Evolutionary conservation across 37 sponge, comb jelly and placozoan genomes (phyloP).

Genomic region (Halichondria panicea): DNA sequence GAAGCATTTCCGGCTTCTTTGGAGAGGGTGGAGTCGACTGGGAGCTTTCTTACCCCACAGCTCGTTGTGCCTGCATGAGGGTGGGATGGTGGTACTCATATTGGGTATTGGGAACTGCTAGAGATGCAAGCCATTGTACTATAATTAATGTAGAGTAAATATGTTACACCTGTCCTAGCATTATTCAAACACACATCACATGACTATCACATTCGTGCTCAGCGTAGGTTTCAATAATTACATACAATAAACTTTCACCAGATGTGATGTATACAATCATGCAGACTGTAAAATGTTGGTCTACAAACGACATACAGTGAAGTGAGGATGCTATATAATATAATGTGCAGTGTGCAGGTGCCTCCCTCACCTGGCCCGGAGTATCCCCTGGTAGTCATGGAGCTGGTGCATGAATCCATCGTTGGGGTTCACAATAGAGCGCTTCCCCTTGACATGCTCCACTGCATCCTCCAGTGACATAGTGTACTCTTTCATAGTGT

Average conservation of each 20-base stretch:
- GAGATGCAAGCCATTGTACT: too few relatives aligned
- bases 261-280: neutral
- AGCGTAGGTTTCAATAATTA: neutral
- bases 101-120: too few relatives aligned
- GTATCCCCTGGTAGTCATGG: slow-evolving; percentile 89
- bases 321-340: neutral
- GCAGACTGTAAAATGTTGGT: neutral
- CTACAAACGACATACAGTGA: neutral
- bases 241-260: neutral
- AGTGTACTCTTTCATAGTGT: slow-evolving; percentile 94
- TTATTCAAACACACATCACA: neutral
- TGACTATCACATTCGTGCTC: neutral
- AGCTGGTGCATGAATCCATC: slow-evolving; percentile 86
- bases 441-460: slow-evolving; percentile 65
- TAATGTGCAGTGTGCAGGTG: neutral
- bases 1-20: slow-evolving; percentile 22
- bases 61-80: slow-evolving; percentile 50
- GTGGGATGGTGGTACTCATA: neutral
- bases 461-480: slow-evolving; percentile 73
- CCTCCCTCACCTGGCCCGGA: slow-evolving; percentile 84
- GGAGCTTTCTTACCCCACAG: slow-evolving; percentile 70
- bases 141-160: too few relatives aligned
- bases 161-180: too few relatives aligned
- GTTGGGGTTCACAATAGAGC: slow-evolving; percentile 89
- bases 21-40: slow-evolving; percentile 5